These are phyloP conservation scores for Neofelis nebulosa DNA, from an alignment of 2,113 vertebrate species.

Conservation along the genomic window DNA sequence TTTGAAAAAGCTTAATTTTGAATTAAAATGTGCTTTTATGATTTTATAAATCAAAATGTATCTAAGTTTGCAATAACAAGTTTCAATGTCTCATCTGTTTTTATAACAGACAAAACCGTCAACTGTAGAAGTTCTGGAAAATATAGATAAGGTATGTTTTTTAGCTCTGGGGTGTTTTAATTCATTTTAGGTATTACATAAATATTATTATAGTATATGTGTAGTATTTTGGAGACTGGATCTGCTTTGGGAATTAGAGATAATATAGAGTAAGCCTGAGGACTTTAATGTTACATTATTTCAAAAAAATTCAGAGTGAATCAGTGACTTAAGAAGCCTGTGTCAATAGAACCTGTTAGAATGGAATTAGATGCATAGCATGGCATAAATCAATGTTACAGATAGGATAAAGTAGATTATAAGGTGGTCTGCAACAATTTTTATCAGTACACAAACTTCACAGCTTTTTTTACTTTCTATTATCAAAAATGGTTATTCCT, in stretches of 20 bases:
- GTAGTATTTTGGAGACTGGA: conserved; percentile 25
- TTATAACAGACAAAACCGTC: conserved; percentile 92
- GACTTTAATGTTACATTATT: conserved; percentile 50
- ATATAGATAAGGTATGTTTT: conserved; percentile 95
- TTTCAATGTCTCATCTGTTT: conserved; percentile 68
- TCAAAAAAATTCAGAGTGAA: conserved; percentile 41
- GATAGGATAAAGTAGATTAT: conserved; percentile 39
- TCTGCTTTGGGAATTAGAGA: conserved; percentile 34
- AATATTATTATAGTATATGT: conserved; percentile 37
- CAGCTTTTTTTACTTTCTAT: conserved; percentile 35
- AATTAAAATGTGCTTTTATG: conserved; percentile 47
- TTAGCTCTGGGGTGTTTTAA: conserved; percentile 50
- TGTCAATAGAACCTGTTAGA: conserved; percentile 17
- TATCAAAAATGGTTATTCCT: conserved; percentile 8
- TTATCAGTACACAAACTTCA: conserved; percentile 45
- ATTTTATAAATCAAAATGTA: conserved; percentile 30
- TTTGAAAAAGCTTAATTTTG: conserved; percentile 44
- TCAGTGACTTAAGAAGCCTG: conserved; percentile 37
- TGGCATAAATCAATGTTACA: conserved; percentile 35
- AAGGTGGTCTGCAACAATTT: conserved; percentile 35
- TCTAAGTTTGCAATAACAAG: conserved; percentile 37
- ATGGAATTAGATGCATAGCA: background rate
- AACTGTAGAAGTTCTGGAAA: conserved; percentile 96
- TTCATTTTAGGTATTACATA: conserved; percentile 46
- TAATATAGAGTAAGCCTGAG: conserved; percentile 8